Conservation (phyloP, 1,140 invertebrate species). For the Maniola jurtina region DNA sequence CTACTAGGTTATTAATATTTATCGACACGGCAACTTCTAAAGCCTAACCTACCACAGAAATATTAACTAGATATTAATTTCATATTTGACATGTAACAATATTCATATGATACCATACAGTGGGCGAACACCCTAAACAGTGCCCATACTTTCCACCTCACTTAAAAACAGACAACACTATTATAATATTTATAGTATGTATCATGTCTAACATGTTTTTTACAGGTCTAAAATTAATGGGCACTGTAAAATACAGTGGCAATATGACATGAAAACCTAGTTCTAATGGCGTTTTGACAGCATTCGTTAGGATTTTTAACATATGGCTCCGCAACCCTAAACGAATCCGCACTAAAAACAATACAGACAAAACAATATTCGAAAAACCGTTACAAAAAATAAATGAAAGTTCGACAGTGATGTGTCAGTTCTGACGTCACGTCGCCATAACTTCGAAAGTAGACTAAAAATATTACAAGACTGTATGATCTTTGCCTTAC, state of each 20-base stretch:
- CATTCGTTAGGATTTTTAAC: background rate
- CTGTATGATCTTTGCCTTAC: background rate
- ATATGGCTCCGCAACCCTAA: slow-evolving; percentile 17
- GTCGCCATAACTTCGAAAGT: background rate
- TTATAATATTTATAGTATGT: no score
- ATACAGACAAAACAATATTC: slow-evolving; percentile 17
- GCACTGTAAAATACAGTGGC: slow-evolving; percentile 28
- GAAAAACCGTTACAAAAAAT: slow-evolving; percentile 8
- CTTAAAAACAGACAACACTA: background rate
- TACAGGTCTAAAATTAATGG: slow-evolving; percentile 1
- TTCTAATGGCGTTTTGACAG: slow-evolving; percentile 4
- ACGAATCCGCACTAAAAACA: slow-evolving; percentile 2
- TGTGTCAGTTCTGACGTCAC: background rate
- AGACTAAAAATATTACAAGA: background rate
- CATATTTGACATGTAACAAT: background rate
- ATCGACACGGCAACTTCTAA: no score
- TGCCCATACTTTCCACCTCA: background rate
- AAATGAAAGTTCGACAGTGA: slow-evolving; percentile 17
- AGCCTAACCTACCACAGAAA: no score
- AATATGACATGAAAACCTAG: slow-evolving; percentile 16
- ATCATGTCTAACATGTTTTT: background rate
- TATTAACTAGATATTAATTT: no score
- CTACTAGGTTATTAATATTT: no score
- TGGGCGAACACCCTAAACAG: background rate
- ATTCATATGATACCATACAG: background rate